phyloP scores from a whole-genome alignment of 1,140 invertebrate species.

The Drosophila arawakana region DNA sequence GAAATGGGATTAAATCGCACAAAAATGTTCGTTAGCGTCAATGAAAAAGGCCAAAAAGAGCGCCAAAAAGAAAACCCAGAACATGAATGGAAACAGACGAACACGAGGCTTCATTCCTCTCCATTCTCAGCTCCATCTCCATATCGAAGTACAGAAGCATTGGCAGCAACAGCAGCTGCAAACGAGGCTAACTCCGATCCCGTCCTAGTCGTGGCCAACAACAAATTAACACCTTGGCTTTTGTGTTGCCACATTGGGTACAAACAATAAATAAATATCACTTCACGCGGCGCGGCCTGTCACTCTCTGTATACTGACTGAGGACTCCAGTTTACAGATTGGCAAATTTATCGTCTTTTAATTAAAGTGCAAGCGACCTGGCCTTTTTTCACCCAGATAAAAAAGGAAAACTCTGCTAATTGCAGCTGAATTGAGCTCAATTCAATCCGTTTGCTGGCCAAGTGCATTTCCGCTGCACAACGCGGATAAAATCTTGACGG shows the following conservation, averaged over 20 bases:
- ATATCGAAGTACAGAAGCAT: slow-evolving; percentile 39
- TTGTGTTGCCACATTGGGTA: slow-evolving; percentile 82
- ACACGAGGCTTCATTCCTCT: slow-evolving; percentile 4
- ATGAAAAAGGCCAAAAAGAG: slow-evolving; percentile 75
- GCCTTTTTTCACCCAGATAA: slow-evolving; percentile 61
- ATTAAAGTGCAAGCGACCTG: slow-evolving; percentile 80
- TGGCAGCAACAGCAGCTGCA: slow-evolving; percentile 20
- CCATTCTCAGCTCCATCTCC: slow-evolving; percentile 34
- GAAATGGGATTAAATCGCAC: slow-evolving; percentile 83
- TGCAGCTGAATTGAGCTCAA: slow-evolving; percentile 51
- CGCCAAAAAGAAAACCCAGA: slow-evolving; percentile 30
- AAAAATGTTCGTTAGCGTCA: slow-evolving; percentile 83
- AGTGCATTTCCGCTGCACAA: slow-evolving; percentile 46
- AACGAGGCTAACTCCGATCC: slow-evolving; percentile 38
- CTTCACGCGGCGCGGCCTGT: slow-evolving; percentile 60
- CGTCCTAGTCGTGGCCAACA: slow-evolving; percentile 50
- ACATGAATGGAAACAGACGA: slow-evolving; percentile 61
- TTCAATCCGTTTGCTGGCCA: slow-evolving; percentile 26
- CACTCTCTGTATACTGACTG: slow-evolving; percentile 6
- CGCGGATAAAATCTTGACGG: slow-evolving; percentile 48
- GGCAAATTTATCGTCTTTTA: slow-evolving; percentile 83
- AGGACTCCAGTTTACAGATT: slow-evolving; percentile 59
- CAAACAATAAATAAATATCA: slow-evolving; percentile 83
- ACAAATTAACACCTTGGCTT: slow-evolving; percentile 83
- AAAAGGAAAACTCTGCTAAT: slow-evolving; percentile 56